Evolutionary conservation across 2,888 invertebrate species (phyloP), one percentile per base, ranked within the genome.

Genomic region (Sclerodermus sp.): DNA sequence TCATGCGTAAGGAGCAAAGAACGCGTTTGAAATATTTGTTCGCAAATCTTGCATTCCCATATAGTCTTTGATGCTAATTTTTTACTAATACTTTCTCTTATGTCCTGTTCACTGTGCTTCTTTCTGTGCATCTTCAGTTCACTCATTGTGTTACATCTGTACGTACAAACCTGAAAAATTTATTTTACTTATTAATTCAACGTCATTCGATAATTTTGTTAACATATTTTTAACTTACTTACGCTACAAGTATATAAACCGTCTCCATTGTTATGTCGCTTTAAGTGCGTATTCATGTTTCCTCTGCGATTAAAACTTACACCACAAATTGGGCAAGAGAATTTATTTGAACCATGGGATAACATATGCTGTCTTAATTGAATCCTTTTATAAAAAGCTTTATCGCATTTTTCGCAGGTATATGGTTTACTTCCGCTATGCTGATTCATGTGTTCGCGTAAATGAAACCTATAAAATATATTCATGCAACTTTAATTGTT

Each of bases 391-490:
- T 67, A 70, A 62, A 80, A 80, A 8, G 71, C 67, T 60, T 81
- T 80, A 2, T 68, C 71, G 57, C 81, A 82, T 32, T 75, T 67
- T 3, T 77, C 73, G 49, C 82, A 82, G 1, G 66, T 52, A 50
- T 76, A 78, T 1, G 77, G 76, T 40, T 62, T 68, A 32, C 66
- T 65, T 2, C 64, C 74, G 39, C 72, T 74, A 55, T 82, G 82
- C 9, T 77, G 73, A 47, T 79, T 77, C 71, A 79, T 73, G 57
- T 82, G 82, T 42, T 79, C 80, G 34, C 79, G 76, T 17, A 82
- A 71, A 57, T 81, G 80, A 62, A 79, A 80, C 51, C 79, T 73
- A 42, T 71, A 72, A 45, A 31, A 23, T 23, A n/a, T n/a, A n/a
- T n/a, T n/a, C n/a, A n/a, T n/a, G n/a, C n/a, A n/a, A n/a, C n/a